Base-by-base conservation (phyloP, 2,797 vertebrate genomes). In the Oreochromis mossambicus region DNA sequence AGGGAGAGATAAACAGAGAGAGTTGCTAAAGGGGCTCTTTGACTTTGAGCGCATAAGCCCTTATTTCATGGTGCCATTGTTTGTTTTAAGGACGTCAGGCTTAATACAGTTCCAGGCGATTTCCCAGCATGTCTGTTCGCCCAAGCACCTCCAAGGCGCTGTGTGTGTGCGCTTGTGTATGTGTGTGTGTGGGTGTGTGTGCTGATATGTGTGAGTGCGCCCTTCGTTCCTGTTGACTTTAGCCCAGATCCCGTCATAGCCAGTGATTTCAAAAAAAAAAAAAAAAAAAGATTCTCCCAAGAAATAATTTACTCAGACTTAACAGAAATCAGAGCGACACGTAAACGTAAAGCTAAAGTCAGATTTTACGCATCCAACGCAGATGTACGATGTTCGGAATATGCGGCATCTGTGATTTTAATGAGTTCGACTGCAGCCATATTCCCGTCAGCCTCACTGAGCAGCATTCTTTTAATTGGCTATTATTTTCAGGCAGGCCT, bases 31-130 rank as follows among this genome's bases (percentile, higher is more conserved):
- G 94, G 94, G 90, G 86, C 87, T 94, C 92, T 95, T 95, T 95
- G 95, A 95, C 95, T 95, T 95, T 94, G 92, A 95, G 93, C 88
- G 56, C 90, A 88, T 95, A 94, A 95, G 91, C 94, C 94, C 91
- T 93, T 95, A 94, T 95, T 96, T 94, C 94, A 95, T 94, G 94
- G 92, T 93, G 94, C 92, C 93, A 94, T 95, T 95, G 95, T 95
- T 95, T 94, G 94, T 94, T 95, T 95, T 94, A 94, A 94, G 93
- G 94, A 94, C 93, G 92, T 93, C 91, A 93, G 90, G 89, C 92
- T 95, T 93, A 95, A 94, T 95, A 89, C 92, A 93, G 93, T 95
- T 94, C 89, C 92, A 91, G 93, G 94, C 92, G 78, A 89, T 93
- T 90, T 92, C 92, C 92, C 89, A 88, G 92, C 90, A 86, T 95